These are phyloP conservation scores for Mesorhabditis sp. DNA, from an alignment of 2,888 invertebrate species.

Conservation along the genomic window DNA sequence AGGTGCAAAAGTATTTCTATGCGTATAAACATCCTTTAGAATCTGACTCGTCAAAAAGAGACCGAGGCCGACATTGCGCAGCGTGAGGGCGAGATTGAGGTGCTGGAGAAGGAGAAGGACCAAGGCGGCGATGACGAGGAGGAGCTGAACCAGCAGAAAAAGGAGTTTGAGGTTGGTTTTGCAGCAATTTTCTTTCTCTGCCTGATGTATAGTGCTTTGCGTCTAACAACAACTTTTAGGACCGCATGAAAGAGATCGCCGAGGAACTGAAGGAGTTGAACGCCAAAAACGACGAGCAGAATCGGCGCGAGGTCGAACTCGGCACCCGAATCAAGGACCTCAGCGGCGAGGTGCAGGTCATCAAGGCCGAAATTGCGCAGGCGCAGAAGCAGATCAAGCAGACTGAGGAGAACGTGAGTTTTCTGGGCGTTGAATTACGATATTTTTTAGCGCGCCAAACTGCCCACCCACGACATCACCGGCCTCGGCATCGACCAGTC, in stretches of 20 bases:
- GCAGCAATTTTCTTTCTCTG: not conserved
- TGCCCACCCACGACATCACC: slow-evolving; percentile 1
- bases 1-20: slow-evolving; percentile 10
- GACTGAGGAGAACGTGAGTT: not conserved
- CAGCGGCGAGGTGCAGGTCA: not conserved
- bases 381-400: not conserved
- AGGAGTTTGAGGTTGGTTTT: slow-evolving; percentile 13
- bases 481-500: not conserved
- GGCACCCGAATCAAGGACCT: not conserved
- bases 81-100: slow-evolving; percentile 20
- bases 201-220: not conserved
- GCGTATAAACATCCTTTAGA: not conserved
- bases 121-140: slow-evolving; percentile 12
- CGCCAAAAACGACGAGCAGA: not conserved
- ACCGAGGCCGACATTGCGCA: slow-evolving; percentile 18
- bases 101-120: slow-evolving; percentile 15
- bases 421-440: not conserved
- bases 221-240: not conserved
- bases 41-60: slow-evolving; percentile 1
- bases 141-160: slow-evolving; percentile 16
- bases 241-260: slow-evolving; percentile 15
- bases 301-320: not conserved
- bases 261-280: slow-evolving; percentile 16
- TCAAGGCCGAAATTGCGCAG: not conserved
- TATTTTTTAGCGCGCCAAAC: not conserved